A percentile compares a stretch with the other conserved stretches of the same genome.
Evolutionary conservation across 2,888 invertebrate species (phyloP).

Genomic region (Pedicia rivosa): DNA sequence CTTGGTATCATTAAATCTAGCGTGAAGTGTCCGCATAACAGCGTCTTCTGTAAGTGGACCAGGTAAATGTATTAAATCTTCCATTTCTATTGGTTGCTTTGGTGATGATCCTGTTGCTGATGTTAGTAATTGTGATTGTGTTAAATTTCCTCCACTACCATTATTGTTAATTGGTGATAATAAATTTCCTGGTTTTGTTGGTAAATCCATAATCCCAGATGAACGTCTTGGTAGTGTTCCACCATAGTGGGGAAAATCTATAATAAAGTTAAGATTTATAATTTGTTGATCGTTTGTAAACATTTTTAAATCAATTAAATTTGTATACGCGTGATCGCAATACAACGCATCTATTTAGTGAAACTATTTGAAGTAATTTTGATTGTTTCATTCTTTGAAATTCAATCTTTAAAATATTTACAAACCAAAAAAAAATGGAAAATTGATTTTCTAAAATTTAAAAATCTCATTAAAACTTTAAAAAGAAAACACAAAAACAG

Average conservation of each 20-base stretch:
- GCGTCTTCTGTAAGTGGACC: constrained; percentile 91
- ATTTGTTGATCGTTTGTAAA: too few relatives aligned
- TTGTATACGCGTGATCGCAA: too few relatives aligned
- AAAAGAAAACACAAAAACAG: too few relatives aligned
- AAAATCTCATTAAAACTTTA: too few relatives aligned
- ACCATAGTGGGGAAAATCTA: constrained; percentile 8
- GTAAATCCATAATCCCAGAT: constrained; percentile 5
- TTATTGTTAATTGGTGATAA: not conserved
- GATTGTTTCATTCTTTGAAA: too few relatives aligned
- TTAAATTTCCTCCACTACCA: not conserved
- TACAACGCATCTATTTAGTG: too few relatives aligned
- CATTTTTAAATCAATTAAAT: too few relatives aligned
- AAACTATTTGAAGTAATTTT: too few relatives aligned
- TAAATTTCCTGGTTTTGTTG: constrained; percentile 3
- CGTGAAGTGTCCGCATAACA: constrained; percentile 78
- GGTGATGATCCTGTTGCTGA: constrained; percentile 12
- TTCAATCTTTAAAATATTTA: too few relatives aligned
- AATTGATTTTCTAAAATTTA: too few relatives aligned
- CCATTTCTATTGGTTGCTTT: constrained; percentile 36
- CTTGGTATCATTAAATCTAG: constrained; percentile 70
- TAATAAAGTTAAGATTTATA: not conserved
- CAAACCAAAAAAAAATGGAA: too few relatives aligned
- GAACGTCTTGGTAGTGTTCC: constrained; percentile 16
- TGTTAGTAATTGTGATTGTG: constrained; percentile 1
- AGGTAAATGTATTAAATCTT: constrained; percentile 82